phyloP scores from a whole-genome alignment of 2,113 vertebrate species.

The Nothoprocta perdicaria region DNA sequence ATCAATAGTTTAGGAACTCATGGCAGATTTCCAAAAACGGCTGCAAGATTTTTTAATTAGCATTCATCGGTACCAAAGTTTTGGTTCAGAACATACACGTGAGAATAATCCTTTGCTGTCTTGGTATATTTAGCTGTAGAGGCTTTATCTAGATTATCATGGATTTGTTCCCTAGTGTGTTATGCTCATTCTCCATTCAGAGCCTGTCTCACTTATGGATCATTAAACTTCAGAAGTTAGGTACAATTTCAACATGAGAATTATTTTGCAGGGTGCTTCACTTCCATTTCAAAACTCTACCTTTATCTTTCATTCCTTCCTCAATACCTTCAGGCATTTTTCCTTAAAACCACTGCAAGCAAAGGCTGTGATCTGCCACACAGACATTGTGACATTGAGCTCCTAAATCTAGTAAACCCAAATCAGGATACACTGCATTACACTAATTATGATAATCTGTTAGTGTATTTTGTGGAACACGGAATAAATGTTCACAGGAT shows the following conservation, averaged over 20 bases:
- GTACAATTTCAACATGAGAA: neutral
- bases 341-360: neutral
- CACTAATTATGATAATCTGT: neutral
- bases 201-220: neutral
- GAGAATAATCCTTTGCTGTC: neutral
- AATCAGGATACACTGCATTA: neutral
- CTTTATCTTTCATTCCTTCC: neutral
- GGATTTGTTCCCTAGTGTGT: neutral
- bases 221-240: neutral
- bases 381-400: neutral
- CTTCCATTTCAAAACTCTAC: neutral
- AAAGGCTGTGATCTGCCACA: neutral
- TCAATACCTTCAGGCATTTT: neutral
- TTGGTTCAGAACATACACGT: neutral
- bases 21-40: neutral
- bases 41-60: neutral
- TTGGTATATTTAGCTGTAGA: neutral
- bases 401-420: neutral
- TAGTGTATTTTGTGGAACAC: constrained; percentile 11
- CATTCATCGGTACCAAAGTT: neutral
- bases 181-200: neutral
- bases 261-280: neutral
- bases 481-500: constrained; percentile 10
- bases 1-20: neutral
- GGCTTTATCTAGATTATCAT: neutral